Base-by-base conservation (phyloP, 2,113 vertebrate genomes). In the Galeopterus variegatus region DNA sequence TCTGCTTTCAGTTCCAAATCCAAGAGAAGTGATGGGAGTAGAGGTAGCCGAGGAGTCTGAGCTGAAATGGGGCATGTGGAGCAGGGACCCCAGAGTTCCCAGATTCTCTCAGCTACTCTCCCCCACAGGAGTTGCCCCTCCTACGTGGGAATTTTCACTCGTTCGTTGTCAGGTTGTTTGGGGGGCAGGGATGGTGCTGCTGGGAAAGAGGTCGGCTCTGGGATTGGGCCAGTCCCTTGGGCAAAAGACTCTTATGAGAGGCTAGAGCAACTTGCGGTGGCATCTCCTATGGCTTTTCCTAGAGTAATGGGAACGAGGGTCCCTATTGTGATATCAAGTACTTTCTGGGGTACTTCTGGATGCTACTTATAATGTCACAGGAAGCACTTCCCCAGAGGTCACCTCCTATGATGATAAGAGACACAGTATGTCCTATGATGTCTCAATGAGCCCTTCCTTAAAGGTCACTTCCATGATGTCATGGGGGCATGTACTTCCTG, bases 1-100 rank as follows among this genome's bases (percentile, higher is more conserved):
- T 88, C 82, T 82, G 84, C 97, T 88, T 96, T 87, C 97, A 92
- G 84, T 72, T 94, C 88, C 84, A 70, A 92, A 86, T 48, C 23
- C 19, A 19, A 84, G 94, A 96, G 52, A 45, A 65, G 62, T 48
- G 50, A 41, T 12, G 83, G 93, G 75, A 75, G 77, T 45, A 80
- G 87, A 95, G 89, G 75, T 67, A 93, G 90, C 76, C 21, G 50
- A 82, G 90, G 83, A 72, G 80, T 73, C 88, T n/a, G 92, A 93
- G 88, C 92, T 33, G 62, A 96, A 82, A 45, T 23, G 90, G 87
- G 95, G 75, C 41, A 17, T 87, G 80, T 75, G 89, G 92, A 92
- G 70, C 62, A 92, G 90, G 94, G 79, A 84, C 75, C 95, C 94
- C 81, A 26, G 50, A 52, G 92, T n/a, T n/a, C 73, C 91, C 48